Base-by-base conservation (phyloP, 1,140 invertebrate species). In the Metopolophium dirhodum region DNA sequence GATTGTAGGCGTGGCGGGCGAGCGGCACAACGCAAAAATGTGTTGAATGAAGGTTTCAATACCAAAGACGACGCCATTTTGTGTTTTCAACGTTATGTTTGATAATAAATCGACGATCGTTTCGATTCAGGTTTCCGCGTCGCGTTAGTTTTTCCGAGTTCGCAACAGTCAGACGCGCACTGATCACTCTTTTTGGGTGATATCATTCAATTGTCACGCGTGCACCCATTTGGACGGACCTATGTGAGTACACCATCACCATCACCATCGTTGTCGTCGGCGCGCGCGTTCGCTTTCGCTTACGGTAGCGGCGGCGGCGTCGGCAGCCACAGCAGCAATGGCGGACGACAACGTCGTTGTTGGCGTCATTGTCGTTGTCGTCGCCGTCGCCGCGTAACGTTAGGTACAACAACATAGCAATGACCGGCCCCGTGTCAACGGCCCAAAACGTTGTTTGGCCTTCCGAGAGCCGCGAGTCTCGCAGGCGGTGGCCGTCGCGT, bases 151-250 rank as follows among this genome's bases (percentile, higher is more conserved):
- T 83, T 85, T 83, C 51, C 41, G 54, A 41, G 35, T 86, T 37
- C 91, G 41, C 35, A 85, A 85, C 35, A 41, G 35, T 61, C 57
- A 57, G 54, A 86, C 85, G 91, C 61, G 14, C 30, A n/a, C n/a
- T 86, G 85, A 54, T 86, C 85, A 93, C 18, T 85, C 57, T 93
- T 85, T 86, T n/a, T 4, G 54, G 37, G 77, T 93, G 82, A 93
- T 93, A 57, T 83, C 41, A 77, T 96, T 95, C 95, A 95, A 95
- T 96, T 96, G 95, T 96, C 95, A 96, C 96, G 95, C 95, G 95
- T 95, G 95, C 95, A 96, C 96, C 96, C 96, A 96, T 96, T 96
- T 96, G 96, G 96, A 96, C 96, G 96, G 96, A 96, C 96, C 96
- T 96, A 96, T 96, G 96, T 96, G 95, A 94, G 94, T 94, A 54